Evolutionary conservation across 2,797 vertebrate species (phyloP), one percentile per base, ranked within the genome.

Genomic region (Poecilia velifera): DNA sequence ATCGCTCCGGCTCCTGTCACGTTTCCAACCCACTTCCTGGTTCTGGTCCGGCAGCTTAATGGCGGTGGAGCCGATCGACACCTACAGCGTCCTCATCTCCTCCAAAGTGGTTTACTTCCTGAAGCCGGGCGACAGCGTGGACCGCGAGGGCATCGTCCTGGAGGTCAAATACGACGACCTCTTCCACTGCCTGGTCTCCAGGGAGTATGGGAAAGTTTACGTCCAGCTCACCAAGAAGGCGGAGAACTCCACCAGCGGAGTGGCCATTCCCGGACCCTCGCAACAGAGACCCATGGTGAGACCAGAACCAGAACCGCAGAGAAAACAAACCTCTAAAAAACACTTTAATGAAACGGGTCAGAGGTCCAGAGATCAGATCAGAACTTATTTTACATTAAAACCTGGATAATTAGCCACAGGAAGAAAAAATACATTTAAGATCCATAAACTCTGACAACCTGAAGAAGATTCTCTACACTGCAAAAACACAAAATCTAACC

Each of bases 191-290:
- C 97, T 99, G 14, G 97, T 99, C 85, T 99, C 97, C 10, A 98
- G 96, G 90, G 98, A 99, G 88, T 98, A 98, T 0, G 98, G 98
- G 34, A 98, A 97, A 31, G 96, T 98, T 0, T 99, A 99, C 0
- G 96, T 99, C 74, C 98, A 99, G 93, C 94, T 99, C 82, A 99
- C 98, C 6, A 99, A 98, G 94, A 99, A 98, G 90, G 98, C 98
- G 0, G 97, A 97, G 55, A 98, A 88, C 88, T 96, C 95, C 0
- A 96, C 97, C 76, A 99, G 98, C 0, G 98, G 98, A 0, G 96
- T 99, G 70, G 96, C 98, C 22, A 98, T 99, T 57, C 98, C 98
- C 0, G 98, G 98, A 25, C 97, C 97, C 0, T 99, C 98, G 0
- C 98, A 99, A 64, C 97, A 99, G 84, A 99, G 98, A 80, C 98